Evolutionary conservation across 2,888 invertebrate genomes (phyloP), one percentile per base, ranked within the genome.

Genomic region (Spisula solida): DNA sequence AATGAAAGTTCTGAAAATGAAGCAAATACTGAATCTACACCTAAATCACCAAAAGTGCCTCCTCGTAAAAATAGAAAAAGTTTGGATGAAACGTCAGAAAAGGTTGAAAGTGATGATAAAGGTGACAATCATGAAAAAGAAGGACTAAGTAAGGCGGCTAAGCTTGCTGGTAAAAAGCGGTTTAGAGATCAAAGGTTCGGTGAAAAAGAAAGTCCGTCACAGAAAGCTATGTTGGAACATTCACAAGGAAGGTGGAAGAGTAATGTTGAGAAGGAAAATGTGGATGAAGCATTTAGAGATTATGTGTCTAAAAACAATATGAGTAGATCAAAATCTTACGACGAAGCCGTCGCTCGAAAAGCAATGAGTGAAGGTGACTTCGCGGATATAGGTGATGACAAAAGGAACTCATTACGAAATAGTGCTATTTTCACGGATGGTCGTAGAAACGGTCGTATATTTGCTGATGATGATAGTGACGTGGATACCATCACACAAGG

Each of bases 291-390:
- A 6, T 90, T 95, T 31, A 93, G 91, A 81, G 94, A 95, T 88
- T 88, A 93, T 56, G 92, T 93, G 18, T 88, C 85, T 51, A 93
- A 95, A 85, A 94, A 94, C 31, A 93, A 90, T 70, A 95, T 95
- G 95, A 95, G 94, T 55, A 90, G 95, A 78, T 95, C 95, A 12
- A 95, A 95, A 91, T 95, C 95, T 0, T 95, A 94, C 82, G 95
- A 95, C 83, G 95, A 95, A 90, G 94, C 95, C 75, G 95, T 95
- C 31, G 95, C 95, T 34, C 91, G 94, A 16, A 94, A 94, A 86
- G 93, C 92, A 25, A 87, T 92, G 80, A 86, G 87, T 80, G 93
- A 94, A 25, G 92, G 78, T n/a, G 93, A 94, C 70, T 89, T 85
- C 79, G 87, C 82, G 1, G 78, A 90, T n/a, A 81, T 79, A 29